Evolutionary conservation across 2,797 vertebrate species (phyloP), one percentile per base, ranked within the genome.

Genomic region (Monodelphis domestica): DNA sequence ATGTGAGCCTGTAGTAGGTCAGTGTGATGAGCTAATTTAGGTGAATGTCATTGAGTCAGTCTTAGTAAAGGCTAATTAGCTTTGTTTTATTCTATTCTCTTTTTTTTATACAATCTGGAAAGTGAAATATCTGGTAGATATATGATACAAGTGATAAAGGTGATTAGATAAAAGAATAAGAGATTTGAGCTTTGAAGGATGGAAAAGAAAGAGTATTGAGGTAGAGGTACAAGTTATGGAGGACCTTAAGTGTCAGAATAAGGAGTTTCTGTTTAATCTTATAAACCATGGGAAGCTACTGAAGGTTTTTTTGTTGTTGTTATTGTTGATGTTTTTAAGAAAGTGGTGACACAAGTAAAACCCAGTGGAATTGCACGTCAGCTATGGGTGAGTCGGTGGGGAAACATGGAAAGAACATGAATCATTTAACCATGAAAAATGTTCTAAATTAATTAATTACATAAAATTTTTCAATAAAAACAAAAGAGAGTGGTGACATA

Each of bases 1-100:
- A 15, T 97, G 55, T 90, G 90, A 91, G 90, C 63, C n/a, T 78
- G n/a, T 38, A 78, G 63, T n/a, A 78, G 63, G 63, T 78, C 78
- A 38, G n/a, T 17, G 45, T 78, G n/a, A n/a, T n/a, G n/a, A 78
- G 63, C 63, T 78, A 78, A 78, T 78, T 78, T 78, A 38, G 63
- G 59, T 59, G 1, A 70, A 70, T 33, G 59, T 70, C 63, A 45
- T 78, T 78, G n/a, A 78, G 21, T 78, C 63, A 45, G n/a, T 78
- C 14, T 78, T n/a, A 9, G 63, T 38, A 17, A 78, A 78, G 63
- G 15, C 63, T 45, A 78, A n/a, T 78, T 78, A 78, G 63, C n/a
- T 21, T 78, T 38, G 2, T 7, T 78, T 63, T 38, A 15, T 78
- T 78, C 17, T 63, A 2, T 38, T 38, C 63, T 21, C n/a, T 28